Evolutionary conservation across 1,140 invertebrate genomes (phyloP), one percentile per base, ranked within the genome.

Genomic region (Drosophila lacertosa): DNA sequence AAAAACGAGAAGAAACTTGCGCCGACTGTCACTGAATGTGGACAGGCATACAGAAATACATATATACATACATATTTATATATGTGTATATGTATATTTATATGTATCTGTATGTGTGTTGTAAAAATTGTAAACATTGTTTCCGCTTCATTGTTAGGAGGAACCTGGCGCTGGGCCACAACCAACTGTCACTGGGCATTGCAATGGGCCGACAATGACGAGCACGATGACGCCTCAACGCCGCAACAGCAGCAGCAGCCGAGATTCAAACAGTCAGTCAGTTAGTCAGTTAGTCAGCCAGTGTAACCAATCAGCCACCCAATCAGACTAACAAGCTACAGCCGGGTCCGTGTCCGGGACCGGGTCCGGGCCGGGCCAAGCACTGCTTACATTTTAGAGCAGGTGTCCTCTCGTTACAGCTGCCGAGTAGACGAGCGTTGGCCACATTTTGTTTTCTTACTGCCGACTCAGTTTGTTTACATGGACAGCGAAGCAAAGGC

Each of bases 321-420:
- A 84, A 84, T 84, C 81, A 84, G 81, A 86, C 81, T 84, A 84
- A 84, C 81, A 84, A 86, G 81, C 77, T 54, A n/a, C 40, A 57
- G 53, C 40, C 33, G n/a, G 24, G 9, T 4, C 33, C 51, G 10
- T 5, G 50, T 13, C 55, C 51, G 42, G 29, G 20, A 2, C 26
- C 37, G 33, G 26, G 48, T 59, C 51, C 50, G 44, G 45, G 24
- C 47, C 26, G 3, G 26, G 44, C 24, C 48, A 37, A 48, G 53
- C 54, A 69, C 57, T 74, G 82, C 77, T 77, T 86, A 74, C 82
- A 86, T 88, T 86, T 86, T 69, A 74, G 47, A 86, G 68, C 77
- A 86, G 82, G 57, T 86, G 64, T 74, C 64, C 73, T 71, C 37
- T 37, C 42, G 59, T 51, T 50, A 60, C 39, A 37, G 58, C 33